These are phyloP conservation scores for Halcyon leucocephala DNA, from an alignment of 2,797 vertebrate genomes.

Conservation along the genomic window DNA sequence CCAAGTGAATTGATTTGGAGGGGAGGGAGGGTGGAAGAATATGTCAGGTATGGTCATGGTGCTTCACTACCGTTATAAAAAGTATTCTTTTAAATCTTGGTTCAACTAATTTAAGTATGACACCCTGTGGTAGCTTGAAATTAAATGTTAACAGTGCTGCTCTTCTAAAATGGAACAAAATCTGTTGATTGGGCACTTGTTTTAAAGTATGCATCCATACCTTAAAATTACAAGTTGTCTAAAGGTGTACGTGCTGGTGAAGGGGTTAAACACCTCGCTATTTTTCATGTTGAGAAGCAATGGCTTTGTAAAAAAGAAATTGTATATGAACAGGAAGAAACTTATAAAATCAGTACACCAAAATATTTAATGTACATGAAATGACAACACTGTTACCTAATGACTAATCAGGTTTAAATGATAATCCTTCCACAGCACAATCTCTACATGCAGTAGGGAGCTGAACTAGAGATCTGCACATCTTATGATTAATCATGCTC, in stretches of 20 bases:
- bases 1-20: not conserved
- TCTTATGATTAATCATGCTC: not conserved
- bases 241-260: conserved; percentile 41
- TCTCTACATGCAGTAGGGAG: not conserved
- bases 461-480: not conserved
- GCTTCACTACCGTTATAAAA: not conserved
- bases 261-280: conserved; percentile 53
- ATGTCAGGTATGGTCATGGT: not conserved
- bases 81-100: not conserved
- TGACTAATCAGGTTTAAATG: not conserved
- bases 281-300: not conserved
- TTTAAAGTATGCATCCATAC: not conserved
- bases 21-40: not conserved
- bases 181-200: not conserved
- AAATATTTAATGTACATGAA: not conserved
- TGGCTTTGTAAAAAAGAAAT: not conserved
- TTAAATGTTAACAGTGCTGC: conserved; percentile 7
- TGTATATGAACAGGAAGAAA: not conserved
- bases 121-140: not conserved
- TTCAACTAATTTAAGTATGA: not conserved
- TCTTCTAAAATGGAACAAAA: conserved; percentile 34
- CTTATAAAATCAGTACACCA: not conserved
- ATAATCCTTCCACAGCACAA: not conserved
- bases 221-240: not conserved
- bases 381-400: not conserved